A percentile compares a stretch with the other conserved stretches of the same genome.
Evolutionary conservation across 23 tunicate species (phyloP).

Genomic region (Phallusia fumigata): DNA sequence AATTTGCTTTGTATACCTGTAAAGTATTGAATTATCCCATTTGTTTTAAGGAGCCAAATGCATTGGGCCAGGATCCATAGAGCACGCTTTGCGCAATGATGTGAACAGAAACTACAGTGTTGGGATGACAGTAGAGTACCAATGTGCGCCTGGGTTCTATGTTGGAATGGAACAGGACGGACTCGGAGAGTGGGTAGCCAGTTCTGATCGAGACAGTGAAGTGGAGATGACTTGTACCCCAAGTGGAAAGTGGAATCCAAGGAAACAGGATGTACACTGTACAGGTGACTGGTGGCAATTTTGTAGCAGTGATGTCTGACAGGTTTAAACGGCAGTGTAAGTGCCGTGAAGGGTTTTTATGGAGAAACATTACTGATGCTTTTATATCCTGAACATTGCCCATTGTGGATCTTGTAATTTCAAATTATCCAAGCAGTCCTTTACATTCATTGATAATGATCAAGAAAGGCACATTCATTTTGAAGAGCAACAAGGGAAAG

Average conservation of each 20-base stretch:
- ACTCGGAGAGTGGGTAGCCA: constrained; percentile 46
- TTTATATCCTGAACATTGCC: too few relatives aligned
- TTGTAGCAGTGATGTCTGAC: not conserved
- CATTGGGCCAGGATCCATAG: constrained; percentile 35
- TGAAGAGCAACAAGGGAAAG: too few relatives aligned
- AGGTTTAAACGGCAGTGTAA: too few relatives aligned
- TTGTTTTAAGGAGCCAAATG: constrained; percentile 41
- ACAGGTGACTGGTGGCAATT: constrained; percentile 12
- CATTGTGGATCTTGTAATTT: too few relatives aligned
- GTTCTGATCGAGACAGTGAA: not conserved
- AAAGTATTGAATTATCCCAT: not conserved
- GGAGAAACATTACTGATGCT: too few relatives aligned
- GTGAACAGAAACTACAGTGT: constrained; percentile 27
- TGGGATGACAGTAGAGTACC: constrained; percentile 16
- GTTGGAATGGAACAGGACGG: constrained; percentile 60
- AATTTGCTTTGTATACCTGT: too few relatives aligned
- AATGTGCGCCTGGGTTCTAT: constrained; percentile 28
- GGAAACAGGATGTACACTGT: constrained; percentile 27
- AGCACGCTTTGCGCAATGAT: constrained; percentile 9
- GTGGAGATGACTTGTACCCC: constrained; percentile 26
- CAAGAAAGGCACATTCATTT: too few relatives aligned
- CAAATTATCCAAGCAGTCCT: too few relatives aligned
- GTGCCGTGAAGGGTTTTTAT: too few relatives aligned
- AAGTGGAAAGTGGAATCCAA: constrained; percentile 67
- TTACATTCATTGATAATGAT: too few relatives aligned